Evolutionary conservation across 2,113 vertebrate species (phyloP).

Genomic region (Sebastes fasciatus): DNA sequence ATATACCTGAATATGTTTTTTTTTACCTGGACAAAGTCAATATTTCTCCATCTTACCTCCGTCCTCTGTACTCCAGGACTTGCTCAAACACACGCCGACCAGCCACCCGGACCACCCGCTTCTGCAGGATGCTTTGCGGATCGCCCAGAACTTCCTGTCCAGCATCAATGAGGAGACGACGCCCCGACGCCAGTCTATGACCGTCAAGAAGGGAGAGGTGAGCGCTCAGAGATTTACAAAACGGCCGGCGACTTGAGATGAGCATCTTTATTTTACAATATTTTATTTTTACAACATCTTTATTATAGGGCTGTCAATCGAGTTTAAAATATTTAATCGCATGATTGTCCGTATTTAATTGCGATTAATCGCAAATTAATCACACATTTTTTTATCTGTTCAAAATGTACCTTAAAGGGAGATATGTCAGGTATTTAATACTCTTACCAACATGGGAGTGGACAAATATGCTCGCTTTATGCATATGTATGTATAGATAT

Average conservation of each 20-base stretch:
- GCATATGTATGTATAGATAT: too few relatives aligned
- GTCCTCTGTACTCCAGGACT: slow-evolving; percentile 83
- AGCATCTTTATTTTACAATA: too few relatives aligned
- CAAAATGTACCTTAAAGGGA: too few relatives aligned
- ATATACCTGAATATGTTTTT: not conserved
- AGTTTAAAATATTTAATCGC: too few relatives aligned
- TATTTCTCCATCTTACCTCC: not conserved
- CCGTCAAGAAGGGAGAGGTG: slow-evolving; percentile 96
- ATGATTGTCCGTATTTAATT: too few relatives aligned
- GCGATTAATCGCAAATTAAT: too few relatives aligned
- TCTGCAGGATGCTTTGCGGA: slow-evolving; percentile 95
- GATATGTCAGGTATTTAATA: too few relatives aligned
- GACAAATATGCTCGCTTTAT: too few relatives aligned
- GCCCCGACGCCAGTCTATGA: slow-evolving; percentile 94
- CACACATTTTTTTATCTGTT: too few relatives aligned
- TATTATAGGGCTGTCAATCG: too few relatives aligned
- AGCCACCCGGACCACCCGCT: slow-evolving; percentile 93
- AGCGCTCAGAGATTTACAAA: slow-evolving; percentile 53
- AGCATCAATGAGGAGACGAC: slow-evolving; percentile 99
- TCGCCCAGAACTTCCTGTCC: slow-evolving; percentile 98
- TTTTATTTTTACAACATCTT: too few relatives aligned
- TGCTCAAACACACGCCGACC: slow-evolving; percentile 95
- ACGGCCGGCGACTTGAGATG: not conserved
- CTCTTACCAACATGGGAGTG: too few relatives aligned
- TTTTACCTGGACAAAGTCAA: not conserved